phyloP scores from a whole-genome alignment of 2,113 vertebrate species.

The Damaliscus lunatus region DNA sequence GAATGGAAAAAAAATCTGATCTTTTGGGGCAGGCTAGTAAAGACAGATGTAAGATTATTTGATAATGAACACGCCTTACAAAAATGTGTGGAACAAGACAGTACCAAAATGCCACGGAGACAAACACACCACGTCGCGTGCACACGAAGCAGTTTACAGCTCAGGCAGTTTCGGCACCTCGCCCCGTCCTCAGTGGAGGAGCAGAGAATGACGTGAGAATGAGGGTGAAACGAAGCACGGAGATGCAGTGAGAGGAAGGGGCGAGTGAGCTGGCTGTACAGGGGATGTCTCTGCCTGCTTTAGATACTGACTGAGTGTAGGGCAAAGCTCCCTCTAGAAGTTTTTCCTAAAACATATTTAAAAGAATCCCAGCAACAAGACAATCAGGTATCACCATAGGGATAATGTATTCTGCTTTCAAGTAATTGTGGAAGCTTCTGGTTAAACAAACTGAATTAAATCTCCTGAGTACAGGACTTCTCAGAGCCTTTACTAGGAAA shows the following conservation, averaged over 20 bases:
- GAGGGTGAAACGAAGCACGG: too few relatives aligned
- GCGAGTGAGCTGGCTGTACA: not conserved
- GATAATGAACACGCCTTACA: not conserved
- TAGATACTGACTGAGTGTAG: not conserved
- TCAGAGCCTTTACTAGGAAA: not conserved
- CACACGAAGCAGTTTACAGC: not conserved
- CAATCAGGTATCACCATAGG: not conserved
- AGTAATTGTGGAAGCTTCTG: not conserved
- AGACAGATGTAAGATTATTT: not conserved
- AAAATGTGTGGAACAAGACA: not conserved
- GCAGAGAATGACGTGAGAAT: not conserved
- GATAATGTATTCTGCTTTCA: not conserved
- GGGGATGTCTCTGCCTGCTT: not conserved
- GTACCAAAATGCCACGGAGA: not conserved
- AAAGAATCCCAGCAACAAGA: not conserved
- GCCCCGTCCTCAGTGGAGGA: not conserved
- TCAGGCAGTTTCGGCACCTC: not conserved
- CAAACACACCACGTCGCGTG: accelerated
- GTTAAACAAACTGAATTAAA: not conserved
- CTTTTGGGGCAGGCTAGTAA: not conserved
- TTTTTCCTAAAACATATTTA: not conserved
- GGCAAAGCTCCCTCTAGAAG: not conserved
- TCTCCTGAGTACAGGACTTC: not conserved
- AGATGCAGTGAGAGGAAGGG: not conserved
- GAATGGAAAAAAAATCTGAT: not conserved